Evolutionary conservation across 92 coral and sea anemone genomes (phyloP).

Genomic region (Epizoanthus fatuus): DNA sequence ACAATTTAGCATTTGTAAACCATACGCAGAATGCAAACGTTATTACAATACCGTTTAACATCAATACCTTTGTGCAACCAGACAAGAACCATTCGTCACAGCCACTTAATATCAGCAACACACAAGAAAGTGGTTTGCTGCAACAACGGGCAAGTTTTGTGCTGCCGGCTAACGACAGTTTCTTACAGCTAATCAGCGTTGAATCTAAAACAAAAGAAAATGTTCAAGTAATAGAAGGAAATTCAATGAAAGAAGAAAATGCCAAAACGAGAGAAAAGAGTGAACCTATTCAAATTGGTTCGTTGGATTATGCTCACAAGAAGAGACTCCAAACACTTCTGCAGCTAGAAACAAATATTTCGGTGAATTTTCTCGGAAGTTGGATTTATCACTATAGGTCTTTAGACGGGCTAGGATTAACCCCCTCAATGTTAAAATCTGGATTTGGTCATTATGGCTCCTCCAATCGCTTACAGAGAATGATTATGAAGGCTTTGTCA

Average conservation of each 20-base stretch:
- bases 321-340: slow-evolving; percentile 36
- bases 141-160: not conserved
- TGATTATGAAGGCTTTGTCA: slow-evolving; percentile 77
- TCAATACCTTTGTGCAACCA: not conserved
- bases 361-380: slow-evolving; percentile 78
- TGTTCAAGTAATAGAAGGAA: not conserved
- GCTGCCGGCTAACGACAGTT: not conserved
- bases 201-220: not conserved
- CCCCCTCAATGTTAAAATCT: slow-evolving; percentile 84
- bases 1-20: not conserved
- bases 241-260: slow-evolving; percentile 3
- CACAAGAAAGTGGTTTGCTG: not conserved
- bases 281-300: not conserved
- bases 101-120: not conserved
- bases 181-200: not conserved
- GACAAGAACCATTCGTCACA: not conserved
- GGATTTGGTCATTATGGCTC: slow-evolving; percentile 92
- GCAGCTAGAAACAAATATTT: slow-evolving; percentile 75
- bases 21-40: not conserved
- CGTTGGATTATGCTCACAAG: not conserved
- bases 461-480: slow-evolving; percentile 73
- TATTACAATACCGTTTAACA: not conserved
- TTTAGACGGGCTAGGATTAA: slow-evolving; percentile 85
- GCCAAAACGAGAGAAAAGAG: slow-evolving; percentile 5
- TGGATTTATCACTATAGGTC: slow-evolving; percentile 95